Evolutionary conservation across 2,113 vertebrate genomes (phyloP).

Genomic region (Hydrolagus affinis): DNA sequence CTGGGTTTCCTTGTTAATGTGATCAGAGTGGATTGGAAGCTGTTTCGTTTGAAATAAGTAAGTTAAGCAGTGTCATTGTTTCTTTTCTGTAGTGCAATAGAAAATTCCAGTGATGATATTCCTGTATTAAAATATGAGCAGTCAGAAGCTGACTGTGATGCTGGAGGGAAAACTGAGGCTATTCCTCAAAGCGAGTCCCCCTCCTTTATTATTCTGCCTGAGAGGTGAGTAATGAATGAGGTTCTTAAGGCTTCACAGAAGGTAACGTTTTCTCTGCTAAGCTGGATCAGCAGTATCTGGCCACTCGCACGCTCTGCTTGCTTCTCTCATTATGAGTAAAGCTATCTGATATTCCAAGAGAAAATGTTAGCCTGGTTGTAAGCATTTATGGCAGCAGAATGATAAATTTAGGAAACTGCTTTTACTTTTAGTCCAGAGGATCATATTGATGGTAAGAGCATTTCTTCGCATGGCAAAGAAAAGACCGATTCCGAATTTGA

Average conservation of each 20-base stretch:
- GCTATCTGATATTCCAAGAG: conserved; percentile 28
- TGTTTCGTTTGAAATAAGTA: background rate
- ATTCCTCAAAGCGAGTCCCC: conserved; percentile 64
- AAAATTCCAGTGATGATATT: conserved; percentile 73
- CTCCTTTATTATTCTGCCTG: conserved; percentile 66
- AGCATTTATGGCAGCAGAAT: background rate
- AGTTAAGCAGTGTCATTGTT: conserved; percentile 68
- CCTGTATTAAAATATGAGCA: conserved; percentile 71
- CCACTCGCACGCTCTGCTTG: conserved; percentile 45
- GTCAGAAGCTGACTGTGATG: conserved; percentile 72
- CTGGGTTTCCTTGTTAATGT: background rate
- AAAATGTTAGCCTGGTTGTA: conserved; percentile 13
- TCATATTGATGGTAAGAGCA: conserved; percentile 59
- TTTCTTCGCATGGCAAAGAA: conserved; percentile 58
- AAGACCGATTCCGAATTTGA: conserved; percentile 59
- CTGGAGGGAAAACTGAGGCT: conserved; percentile 66
- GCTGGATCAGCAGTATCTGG: conserved; percentile 34
- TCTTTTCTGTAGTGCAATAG: conserved; percentile 78
- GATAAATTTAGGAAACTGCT: background rate
- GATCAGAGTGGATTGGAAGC: background rate
- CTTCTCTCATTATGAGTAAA: conserved; percentile 34
- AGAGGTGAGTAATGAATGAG: conserved; percentile 65
- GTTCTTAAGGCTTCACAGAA: conserved; percentile 35
- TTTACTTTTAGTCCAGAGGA: conserved; percentile 53
- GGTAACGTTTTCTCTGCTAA: conserved; percentile 36